These are phyloP conservation scores for Rhinogobius similis DNA, from an alignment of 2,113 vertebrate genomes.

Conservation along the genomic window DNA sequence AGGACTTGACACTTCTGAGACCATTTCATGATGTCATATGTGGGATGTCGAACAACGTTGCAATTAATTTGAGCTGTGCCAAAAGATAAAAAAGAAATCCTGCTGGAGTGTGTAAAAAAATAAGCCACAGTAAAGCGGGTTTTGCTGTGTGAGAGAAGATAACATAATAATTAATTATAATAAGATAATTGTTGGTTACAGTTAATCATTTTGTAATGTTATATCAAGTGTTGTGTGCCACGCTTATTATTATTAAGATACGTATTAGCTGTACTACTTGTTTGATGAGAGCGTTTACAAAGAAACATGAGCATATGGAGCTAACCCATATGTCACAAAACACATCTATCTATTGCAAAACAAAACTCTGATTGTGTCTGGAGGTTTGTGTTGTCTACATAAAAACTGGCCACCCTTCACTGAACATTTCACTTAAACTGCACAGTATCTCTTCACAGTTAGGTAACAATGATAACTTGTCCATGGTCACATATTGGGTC, in stretches of 20 bases:
- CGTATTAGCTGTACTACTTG: too few species aligned
- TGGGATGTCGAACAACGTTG: constrained; percentile 22
- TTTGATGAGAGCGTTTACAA: too few species aligned
- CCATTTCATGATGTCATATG: constrained; percentile 32
- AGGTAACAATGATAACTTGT: constrained; percentile 15
- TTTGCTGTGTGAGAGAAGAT: neutral
- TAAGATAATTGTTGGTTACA: neutral
- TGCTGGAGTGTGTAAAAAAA: neutral
- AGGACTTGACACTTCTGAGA: constrained; percentile 36
- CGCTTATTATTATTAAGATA: too few species aligned
- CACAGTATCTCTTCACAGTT: neutral
- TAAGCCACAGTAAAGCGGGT: neutral
- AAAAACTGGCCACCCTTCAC: neutral
- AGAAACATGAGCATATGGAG: too few species aligned
- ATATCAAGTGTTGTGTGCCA: too few species aligned
- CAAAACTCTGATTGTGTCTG: neutral
- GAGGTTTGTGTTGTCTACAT: neutral
- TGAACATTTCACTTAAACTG: constrained; percentile 6
- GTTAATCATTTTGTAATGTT: too few species aligned
- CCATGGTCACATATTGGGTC: constrained; percentile 15
- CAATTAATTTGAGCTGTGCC: constrained; percentile 3
- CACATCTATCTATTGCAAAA: neutral
- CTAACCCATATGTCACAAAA: too few species aligned
- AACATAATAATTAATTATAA: too few species aligned
- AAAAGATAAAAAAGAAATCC: neutral